Percentiles rank a stretch among this genome's conserved stretches.
These are phyloP conservation scores for Dasyurus viverrinus DNA, from an alignment of 2,113 vertebrate genomes.

Conservation along the genomic window DNA sequence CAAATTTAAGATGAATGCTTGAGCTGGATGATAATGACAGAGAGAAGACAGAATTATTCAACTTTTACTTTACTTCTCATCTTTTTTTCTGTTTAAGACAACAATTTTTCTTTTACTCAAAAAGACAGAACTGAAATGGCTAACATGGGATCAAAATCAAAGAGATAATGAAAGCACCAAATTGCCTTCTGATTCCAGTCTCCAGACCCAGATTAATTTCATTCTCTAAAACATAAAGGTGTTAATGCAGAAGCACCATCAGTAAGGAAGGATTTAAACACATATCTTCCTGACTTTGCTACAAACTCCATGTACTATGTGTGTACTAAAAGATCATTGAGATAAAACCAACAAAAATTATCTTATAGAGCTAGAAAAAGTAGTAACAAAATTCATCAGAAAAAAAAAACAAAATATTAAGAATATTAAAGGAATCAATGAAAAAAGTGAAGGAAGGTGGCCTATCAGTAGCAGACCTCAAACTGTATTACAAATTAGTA, in stretches of 20 bases:
- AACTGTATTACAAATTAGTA: background rate
- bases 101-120: background rate
- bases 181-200: background rate
- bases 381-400: no score
- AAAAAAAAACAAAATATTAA: background rate
- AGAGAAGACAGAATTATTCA: background rate
- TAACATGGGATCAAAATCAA: background rate
- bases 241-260: no score
- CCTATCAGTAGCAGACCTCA: background rate
- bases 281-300: background rate
- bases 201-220: no score
- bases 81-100: background rate
- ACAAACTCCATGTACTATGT: background rate
- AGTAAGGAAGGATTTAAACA: no score
- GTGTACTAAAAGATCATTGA: background rate
- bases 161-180: background rate
- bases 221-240: no score
- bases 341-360: background rate
- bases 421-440: background rate
- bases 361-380: background rate
- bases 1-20: background rate
- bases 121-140: background rate
- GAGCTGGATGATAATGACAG: background rate
- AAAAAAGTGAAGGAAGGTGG: background rate
- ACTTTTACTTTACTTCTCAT: background rate